Percentiles rank a stretch among this genome's conserved stretches.
Evolutionary conservation across 1,140 invertebrate species (phyloP).

Genomic region (Drosophila subpulchrella): DNA sequence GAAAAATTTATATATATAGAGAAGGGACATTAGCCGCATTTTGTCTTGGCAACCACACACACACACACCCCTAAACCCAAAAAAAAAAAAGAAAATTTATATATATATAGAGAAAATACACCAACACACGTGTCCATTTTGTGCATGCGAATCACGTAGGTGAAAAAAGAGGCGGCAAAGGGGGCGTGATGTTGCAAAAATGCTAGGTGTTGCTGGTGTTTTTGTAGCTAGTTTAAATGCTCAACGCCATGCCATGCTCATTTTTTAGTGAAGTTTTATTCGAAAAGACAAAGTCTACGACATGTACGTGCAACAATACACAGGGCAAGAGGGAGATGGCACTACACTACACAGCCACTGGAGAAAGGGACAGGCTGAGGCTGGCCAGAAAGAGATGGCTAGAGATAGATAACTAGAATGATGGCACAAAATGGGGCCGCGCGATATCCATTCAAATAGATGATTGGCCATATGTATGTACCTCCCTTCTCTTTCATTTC

Average conservation of each 20-base stretch:
- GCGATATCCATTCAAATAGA: conserved; percentile 77
- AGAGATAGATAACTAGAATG: conserved; percentile 46
- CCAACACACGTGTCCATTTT: conserved; percentile 60
- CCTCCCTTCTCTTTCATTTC: conserved; percentile 4
- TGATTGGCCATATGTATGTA: conserved; percentile 49
- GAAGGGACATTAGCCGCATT: conserved; percentile 76
- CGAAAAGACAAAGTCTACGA: conserved; percentile 75
- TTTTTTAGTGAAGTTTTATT: conserved; percentile 82
- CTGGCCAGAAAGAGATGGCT: conserved; percentile 9
- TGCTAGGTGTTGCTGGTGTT: conserved; percentile 65
- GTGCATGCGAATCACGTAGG: conserved; percentile 52
- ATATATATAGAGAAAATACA: conserved; percentile 3
- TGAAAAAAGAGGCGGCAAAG: not conserved
- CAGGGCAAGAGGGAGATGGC: conserved; percentile 8
- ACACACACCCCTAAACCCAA: conserved; percentile 10
- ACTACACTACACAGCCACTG: not conserved
- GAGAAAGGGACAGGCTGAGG: not conserved
- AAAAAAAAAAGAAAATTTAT: not conserved
- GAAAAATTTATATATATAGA: conserved; percentile 4
- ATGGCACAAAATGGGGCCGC: conserved; percentile 28
- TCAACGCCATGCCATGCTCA: conserved; percentile 80
- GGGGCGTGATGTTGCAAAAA: conserved; percentile 3
- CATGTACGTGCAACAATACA: conserved; percentile 78
- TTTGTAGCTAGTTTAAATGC: conserved; percentile 82
- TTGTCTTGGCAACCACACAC: conserved; percentile 69